Conservation (phyloP, 2,888 invertebrate species). For the Diarsia mendica region DNA sequence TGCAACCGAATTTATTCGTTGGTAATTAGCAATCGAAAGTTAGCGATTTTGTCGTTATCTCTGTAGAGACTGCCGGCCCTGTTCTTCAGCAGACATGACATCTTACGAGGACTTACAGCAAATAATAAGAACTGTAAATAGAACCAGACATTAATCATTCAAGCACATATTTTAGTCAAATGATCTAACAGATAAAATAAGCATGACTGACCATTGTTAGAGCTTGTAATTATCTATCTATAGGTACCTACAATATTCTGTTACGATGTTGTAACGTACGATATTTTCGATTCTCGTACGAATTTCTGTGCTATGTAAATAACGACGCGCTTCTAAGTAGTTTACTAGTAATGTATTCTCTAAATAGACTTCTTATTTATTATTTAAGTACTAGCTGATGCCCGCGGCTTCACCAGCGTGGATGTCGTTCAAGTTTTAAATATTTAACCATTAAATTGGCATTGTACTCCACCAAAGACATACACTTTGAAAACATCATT, state of each 20-base stretch:
- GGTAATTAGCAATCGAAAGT: too few species aligned
- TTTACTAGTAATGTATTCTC: neutral
- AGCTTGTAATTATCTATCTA: neutral
- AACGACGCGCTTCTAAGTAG: neutral
- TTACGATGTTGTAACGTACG: neutral
- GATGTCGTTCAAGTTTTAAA: too few species aligned
- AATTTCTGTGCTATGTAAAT: slow-evolving; percentile 7
- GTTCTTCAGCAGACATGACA: neutral
- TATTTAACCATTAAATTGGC: too few species aligned
- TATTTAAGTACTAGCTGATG: too few species aligned
- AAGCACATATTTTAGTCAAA: neutral
- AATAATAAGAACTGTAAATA: neutral
- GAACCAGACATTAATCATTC: neutral
- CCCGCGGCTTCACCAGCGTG: too few species aligned
- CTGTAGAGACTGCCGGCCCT: too few species aligned
- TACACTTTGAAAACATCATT: too few species aligned
- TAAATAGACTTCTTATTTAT: slow-evolving; percentile 5
- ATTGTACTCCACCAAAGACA: too few species aligned
- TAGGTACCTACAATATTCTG: too few species aligned
- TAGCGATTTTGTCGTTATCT: too few species aligned
- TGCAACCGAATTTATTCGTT: too few species aligned
- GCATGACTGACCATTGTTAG: neutral
- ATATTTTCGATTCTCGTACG: neutral
- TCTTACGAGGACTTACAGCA: neutral
- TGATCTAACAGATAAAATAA: slow-evolving; percentile 11